Percentiles rank a stretch among this genome's conserved stretches.
Evolutionary conservation across 2,797 vertebrate species (phyloP).

Genomic region (Rhinella marina): DNA sequence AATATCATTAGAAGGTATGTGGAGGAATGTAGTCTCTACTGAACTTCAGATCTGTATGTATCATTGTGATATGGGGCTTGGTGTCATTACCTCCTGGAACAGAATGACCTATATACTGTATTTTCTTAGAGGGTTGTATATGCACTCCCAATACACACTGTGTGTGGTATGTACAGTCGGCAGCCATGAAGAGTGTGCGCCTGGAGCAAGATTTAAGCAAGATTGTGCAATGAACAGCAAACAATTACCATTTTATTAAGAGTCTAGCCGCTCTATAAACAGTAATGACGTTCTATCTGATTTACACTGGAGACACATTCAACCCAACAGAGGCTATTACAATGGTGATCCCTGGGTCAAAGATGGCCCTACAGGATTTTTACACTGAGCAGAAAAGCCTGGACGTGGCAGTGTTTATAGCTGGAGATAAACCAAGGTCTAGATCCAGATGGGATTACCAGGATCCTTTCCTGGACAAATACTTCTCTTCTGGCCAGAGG

Average conservation of each 20-base stretch:
- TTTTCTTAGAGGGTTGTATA: background rate
- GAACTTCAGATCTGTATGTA: background rate
- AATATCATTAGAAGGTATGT: background rate
- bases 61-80: background rate
- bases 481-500: background rate
- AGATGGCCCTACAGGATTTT: background rate
- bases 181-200: background rate
- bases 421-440: background rate
- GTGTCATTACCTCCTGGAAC: background rate
- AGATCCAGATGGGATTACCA: background rate
- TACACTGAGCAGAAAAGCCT: background rate
- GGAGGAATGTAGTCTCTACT: background rate
- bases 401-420: background rate
- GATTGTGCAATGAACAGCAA: slow-evolving; percentile 1
- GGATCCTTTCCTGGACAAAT: background rate
- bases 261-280: background rate
- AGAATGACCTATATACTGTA: no score
- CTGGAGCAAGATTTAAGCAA: background rate
- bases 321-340: background rate
- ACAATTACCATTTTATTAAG: slow-evolving; percentile 9
- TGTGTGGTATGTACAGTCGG: background rate
- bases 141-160: background rate
- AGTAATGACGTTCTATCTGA: background rate
- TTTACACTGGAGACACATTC: background rate
- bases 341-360: background rate